Evolutionary conservation across 2,113 vertebrate genomes (phyloP).

Genomic region (Chloropsis cyanopogon): DNA sequence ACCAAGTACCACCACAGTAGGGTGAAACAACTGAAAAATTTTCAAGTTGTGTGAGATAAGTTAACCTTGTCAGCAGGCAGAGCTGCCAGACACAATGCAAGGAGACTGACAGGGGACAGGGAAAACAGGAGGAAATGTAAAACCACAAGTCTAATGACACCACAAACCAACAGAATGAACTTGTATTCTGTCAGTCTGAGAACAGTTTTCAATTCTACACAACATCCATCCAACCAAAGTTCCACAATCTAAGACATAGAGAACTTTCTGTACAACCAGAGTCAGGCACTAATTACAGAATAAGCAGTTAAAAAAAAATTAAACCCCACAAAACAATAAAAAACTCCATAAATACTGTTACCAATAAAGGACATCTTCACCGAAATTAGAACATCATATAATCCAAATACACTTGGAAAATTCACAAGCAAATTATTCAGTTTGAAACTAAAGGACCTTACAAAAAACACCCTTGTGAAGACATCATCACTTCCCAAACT

Average conservation of each 20-base stretch:
- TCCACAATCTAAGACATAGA: not conserved
- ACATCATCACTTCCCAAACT: not conserved
- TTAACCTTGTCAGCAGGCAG: not conserved
- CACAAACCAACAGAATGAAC: not conserved
- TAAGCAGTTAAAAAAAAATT: not conserved
- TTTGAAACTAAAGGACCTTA: not conserved
- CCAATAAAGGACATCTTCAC: not conserved
- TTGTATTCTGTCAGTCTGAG: not conserved
- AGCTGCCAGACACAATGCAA: not conserved
- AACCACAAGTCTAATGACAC: not conserved
- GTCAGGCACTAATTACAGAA: not conserved
- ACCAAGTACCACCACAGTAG: fast-evolving
- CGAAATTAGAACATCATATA: not conserved
- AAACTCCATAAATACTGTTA: not conserved
- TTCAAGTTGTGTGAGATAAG: not conserved
- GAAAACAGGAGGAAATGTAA: not conserved
- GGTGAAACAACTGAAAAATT: not conserved
- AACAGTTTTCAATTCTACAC: not conserved
- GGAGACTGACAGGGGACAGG: not conserved
- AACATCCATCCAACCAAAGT: not conserved
- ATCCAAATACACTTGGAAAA: not conserved
- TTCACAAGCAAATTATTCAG: not conserved
- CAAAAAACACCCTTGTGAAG: not conserved
- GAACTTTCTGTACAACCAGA: not conserved
- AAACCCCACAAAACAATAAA: not conserved